phyloP scores from a whole-genome alignment of 2,797 vertebrate genomes.

The Tenualosa thibaudeaui region DNA sequence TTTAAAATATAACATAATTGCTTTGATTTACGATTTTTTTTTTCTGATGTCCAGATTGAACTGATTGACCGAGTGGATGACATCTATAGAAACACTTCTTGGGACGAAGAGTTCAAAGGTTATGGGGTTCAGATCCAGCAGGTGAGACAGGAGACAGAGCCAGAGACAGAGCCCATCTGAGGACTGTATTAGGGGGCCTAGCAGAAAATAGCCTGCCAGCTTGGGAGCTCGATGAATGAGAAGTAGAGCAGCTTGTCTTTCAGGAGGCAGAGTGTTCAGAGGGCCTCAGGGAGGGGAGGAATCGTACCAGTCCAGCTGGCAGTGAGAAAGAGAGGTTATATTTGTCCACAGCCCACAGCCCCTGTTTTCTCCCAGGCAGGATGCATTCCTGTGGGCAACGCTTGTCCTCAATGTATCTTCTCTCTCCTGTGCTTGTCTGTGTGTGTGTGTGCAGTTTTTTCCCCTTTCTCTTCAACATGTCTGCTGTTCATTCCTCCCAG shows the following conservation, averaged over 20 bases:
- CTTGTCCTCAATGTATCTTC: background rate
- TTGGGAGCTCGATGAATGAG: background rate
- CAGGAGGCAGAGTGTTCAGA: background rate
- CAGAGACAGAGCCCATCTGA: background rate
- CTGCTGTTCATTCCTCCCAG: slow-evolving; percentile 62
- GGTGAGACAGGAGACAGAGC: slow-evolving; percentile 66
- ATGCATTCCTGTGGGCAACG: background rate
- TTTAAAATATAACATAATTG: background rate
- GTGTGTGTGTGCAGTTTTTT: background rate
- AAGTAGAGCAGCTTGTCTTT: background rate
- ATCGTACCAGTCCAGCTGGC: background rate
- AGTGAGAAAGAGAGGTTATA: background rate
- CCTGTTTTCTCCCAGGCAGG: background rate
- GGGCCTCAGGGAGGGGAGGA: too few species aligned
- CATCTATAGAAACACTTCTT: slow-evolving; percentile 95
- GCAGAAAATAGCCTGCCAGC: background rate
- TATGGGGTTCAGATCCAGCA: slow-evolving; percentile 97
- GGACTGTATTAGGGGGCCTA: background rate
- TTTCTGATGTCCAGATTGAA: slow-evolving; percentile 84
- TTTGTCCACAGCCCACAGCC: background rate
- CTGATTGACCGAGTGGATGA: slow-evolving; percentile 97
- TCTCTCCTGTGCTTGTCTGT: background rate
- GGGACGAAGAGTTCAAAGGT: slow-evolving; percentile 84
- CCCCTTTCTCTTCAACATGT: background rate
- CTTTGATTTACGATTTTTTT: background rate